These are phyloP conservation scores for Gnathonemus longibarbis DNA, from an alignment of 2,113 vertebrate species.

Conservation along the genomic window DNA sequence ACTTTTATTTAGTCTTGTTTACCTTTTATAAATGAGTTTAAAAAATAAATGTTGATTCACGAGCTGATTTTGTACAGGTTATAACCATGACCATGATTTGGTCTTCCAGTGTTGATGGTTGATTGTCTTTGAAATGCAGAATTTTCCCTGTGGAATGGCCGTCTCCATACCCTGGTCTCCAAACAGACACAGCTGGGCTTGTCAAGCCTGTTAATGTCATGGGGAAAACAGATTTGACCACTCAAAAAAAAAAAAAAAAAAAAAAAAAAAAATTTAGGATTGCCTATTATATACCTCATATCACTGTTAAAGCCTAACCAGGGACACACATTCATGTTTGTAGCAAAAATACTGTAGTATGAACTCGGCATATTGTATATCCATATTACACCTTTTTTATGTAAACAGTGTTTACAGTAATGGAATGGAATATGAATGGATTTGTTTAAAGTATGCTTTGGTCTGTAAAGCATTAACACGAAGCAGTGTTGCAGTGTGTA, in stretches of 20 bases:
- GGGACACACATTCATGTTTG: slow-evolving; percentile 67
- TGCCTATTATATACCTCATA: slow-evolving; percentile 75
- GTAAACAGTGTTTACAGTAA: slow-evolving; percentile 60
- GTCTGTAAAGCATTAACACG: slow-evolving; percentile 59
- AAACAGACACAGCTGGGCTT: slow-evolving; percentile 56
- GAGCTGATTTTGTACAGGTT: slow-evolving; percentile 53
- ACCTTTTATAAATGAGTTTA: not conserved
- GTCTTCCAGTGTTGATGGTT: slow-evolving; percentile 61
- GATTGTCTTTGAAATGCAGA: slow-evolving; percentile 51
- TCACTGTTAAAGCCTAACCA: slow-evolving; percentile 61
- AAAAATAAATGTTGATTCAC: slow-evolving; percentile 45
- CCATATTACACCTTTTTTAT: slow-evolving; percentile 57
- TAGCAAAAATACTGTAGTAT: slow-evolving; percentile 69
- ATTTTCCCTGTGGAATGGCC: not conserved
- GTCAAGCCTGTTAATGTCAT: slow-evolving; percentile 18
- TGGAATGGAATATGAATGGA: slow-evolving; percentile 49
- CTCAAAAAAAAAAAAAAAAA: slow-evolving; percentile 9
- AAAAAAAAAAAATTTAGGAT: slow-evolving; percentile 40
- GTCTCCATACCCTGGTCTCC: not conserved
- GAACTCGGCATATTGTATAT: slow-evolving; percentile 64
- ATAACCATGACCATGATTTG: slow-evolving; percentile 32
- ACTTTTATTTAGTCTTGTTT: slow-evolving; percentile 43
- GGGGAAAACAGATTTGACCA: slow-evolving; percentile 33
- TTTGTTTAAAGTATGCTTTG: slow-evolving; percentile 47
- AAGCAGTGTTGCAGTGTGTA: slow-evolving; percentile 70